Percentiles rank a stretch among this genome's conserved stretches.
Conservation (phyloP, 2,113 vertebrate species). For the Mus spicilegus region DNA sequence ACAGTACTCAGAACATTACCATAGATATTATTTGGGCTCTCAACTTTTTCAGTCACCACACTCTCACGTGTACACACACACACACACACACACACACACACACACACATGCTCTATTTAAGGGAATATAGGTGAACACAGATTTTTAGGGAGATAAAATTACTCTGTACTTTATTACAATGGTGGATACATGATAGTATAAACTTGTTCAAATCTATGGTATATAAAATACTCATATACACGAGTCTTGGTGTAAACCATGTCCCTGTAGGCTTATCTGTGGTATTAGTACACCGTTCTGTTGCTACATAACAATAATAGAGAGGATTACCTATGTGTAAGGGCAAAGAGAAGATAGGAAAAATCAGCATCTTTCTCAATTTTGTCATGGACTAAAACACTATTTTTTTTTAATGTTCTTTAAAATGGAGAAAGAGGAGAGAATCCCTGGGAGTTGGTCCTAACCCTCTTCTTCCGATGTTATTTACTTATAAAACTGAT, state of each 20-base stretch:
- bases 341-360: neutral
- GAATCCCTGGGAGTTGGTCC: conserved; percentile 86
- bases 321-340: neutral
- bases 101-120: neutral
- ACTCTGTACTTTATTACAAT: neutral
- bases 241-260: neutral
- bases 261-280: neutral
- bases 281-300: neutral
- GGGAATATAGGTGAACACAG: neutral
- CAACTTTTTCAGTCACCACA: neutral
- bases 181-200: neutral
- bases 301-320: too few species aligned
- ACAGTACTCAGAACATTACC: conserved; percentile 86
- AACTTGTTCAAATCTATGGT: neutral
- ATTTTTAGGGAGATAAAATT: neutral
- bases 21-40: conserved; percentile 78
- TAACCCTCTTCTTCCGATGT: conserved; percentile 88
- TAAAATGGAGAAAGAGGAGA: neutral
- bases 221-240: neutral
- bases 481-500: conserved; percentile 88
- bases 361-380: neutral
- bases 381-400: neutral
- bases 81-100: too few species aligned
- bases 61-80: neutral
- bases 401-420: neutral